Evolutionary conservation across 2,888 invertebrate genomes (phyloP).

Genomic region (Ceratothoa steindachneri): DNA sequence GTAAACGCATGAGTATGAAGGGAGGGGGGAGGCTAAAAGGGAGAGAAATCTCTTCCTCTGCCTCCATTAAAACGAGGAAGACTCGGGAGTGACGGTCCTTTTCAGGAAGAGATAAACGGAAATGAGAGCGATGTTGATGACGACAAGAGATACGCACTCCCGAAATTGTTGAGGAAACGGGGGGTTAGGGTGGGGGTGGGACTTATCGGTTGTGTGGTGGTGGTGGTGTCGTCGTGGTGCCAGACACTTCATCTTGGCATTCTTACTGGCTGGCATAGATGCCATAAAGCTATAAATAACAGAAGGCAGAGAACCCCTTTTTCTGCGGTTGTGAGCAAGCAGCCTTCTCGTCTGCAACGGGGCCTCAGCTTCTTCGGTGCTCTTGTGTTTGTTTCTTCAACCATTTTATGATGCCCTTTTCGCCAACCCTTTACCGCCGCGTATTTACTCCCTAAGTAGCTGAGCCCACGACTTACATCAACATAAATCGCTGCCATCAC

Average conservation of each 20-base stretch:
- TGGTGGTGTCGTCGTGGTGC: neutral
- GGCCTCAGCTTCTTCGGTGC: too few species aligned
- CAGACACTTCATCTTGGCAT: conserved; percentile 10
- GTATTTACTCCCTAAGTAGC: neutral
- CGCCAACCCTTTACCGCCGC: neutral
- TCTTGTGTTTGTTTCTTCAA: neutral
- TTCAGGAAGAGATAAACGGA: neutral
- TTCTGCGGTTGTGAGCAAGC: neutral
- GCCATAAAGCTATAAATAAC: conserved; percentile 8
- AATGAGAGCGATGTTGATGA: neutral
- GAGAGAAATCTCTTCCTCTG: neutral
- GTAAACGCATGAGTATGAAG: too few species aligned
- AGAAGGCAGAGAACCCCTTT: neutral
- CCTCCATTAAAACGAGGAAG: neutral
- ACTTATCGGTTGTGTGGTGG: too few species aligned
- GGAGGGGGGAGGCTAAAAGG: too few species aligned
- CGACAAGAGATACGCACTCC: neutral
- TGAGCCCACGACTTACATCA: too few species aligned
- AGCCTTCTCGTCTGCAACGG: neutral
- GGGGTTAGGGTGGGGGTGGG: neutral
- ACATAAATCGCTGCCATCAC: too few species aligned
- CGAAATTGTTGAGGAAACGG: neutral
- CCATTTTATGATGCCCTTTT: neutral
- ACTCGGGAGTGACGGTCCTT: neutral
- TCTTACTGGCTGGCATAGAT: conserved; percentile 3